These are phyloP conservation scores for Simalia tracyae DNA, from an alignment of 2,797 vertebrate genomes.

Conservation along the genomic window DNA sequence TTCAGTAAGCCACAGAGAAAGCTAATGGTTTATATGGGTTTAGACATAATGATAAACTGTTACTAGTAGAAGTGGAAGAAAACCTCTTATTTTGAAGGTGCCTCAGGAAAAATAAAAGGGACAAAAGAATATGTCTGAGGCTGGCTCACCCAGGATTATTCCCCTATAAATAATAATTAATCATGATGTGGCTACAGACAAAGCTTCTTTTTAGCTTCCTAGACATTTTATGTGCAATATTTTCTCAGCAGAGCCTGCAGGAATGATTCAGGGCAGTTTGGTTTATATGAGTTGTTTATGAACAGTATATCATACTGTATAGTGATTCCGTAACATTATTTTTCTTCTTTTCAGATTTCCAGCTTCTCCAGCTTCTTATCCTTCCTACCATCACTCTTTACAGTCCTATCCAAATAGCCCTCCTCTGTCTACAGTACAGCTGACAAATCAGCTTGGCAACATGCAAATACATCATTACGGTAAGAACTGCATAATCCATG, in stretches of 20 bases:
- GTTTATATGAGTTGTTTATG: background rate
- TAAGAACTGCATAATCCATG: constrained; percentile 55
- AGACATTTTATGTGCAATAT: background rate
- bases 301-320: background rate
- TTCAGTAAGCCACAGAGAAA: background rate
- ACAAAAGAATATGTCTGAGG: background rate
- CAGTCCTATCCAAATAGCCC: constrained; percentile 75
- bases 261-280: background rate
- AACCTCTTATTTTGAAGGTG: background rate
- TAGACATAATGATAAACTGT: background rate
- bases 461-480: constrained; percentile 89
- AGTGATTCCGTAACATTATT: background rate
- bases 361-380: constrained; percentile 68
- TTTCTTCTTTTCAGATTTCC: constrained; percentile 74
- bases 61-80: background rate
- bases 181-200: background rate
- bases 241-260: background rate
- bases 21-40: background rate
- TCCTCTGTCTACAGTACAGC: constrained; percentile 72
- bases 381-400: constrained; percentile 72
- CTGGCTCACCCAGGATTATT: background rate
- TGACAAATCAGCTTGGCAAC: constrained; percentile 83
- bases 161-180: background rate
- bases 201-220: background rate
- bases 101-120: background rate